These are phyloP conservation scores for Pseudochromis fuscus DNA, from an alignment of 2,797 vertebrate species.

Conservation along the genomic window DNA sequence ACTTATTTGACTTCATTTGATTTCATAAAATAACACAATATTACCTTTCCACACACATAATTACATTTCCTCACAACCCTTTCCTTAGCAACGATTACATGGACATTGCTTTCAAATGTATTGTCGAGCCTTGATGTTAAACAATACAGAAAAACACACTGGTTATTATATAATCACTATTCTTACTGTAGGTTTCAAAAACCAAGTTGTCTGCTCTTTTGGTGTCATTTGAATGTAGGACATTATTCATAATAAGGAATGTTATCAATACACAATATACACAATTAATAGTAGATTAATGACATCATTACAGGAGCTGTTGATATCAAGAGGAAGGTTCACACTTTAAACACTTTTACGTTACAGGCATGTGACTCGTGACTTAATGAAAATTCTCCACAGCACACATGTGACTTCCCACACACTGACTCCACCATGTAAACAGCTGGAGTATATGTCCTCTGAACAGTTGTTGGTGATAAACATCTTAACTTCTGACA, in stretches of 20 bases:
- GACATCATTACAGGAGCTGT: background rate
- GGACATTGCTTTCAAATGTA: constrained; percentile 22
- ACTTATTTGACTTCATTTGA: too few relatives aligned
- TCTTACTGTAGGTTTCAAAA: constrained; percentile 61
- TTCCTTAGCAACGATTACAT: constrained; percentile 3
- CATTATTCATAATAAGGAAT: constrained; percentile 10
- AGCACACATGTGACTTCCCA: constrained; percentile 17
- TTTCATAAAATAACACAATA: too few relatives aligned
- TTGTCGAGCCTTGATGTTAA: constrained; percentile 29
- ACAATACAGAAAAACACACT: constrained; percentile 39
- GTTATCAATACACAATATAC: background rate
- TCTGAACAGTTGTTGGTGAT: constrained; percentile 7
- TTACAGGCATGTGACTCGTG: constrained; percentile 17
- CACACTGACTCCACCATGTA: background rate
- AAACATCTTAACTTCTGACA: constrained; percentile 22
- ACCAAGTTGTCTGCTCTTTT: constrained; percentile 7
- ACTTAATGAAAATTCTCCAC: constrained; percentile 11
- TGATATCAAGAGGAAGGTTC: background rate
- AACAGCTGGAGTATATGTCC: constrained; percentile 10
- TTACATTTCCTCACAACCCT: background rate
- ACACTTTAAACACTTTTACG: constrained; percentile 6
- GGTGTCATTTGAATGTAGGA: constrained; percentile 7
- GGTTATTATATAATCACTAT: constrained; percentile 71
- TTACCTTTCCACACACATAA: too few relatives aligned
- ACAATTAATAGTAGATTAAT: background rate